Base-by-base conservation (phyloP, 2,113 vertebrate species). In the Chaenogobius annularis region DNA sequence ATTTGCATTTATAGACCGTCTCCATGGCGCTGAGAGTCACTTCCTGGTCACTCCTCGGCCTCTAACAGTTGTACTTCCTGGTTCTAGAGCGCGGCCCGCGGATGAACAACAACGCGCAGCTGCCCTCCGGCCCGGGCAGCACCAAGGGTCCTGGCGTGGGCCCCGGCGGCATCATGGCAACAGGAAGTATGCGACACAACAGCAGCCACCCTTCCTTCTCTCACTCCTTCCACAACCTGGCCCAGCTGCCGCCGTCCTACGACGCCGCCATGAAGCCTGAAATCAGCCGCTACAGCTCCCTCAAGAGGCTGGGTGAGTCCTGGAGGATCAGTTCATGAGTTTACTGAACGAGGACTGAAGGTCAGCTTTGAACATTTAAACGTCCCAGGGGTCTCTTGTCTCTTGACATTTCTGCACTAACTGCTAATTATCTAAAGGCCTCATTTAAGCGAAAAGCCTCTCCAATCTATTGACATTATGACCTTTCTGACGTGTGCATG, bases 201-300 rank as follows among this genome's bases (percentile, higher is more conserved):
- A 82, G 77, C 75, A 94, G 87, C 80, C 92, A 92, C 68, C 87
- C 95, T 19, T 88, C 94, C 75, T 94, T 95, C 85, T 96, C 95
- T 0, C 93, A 96, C 72, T 97, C 96, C 67, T 96, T 96, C 89
- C 95, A 97, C 92, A 95, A 97, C 87, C 93, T 97, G 78, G 95
- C 95, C 3, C 95, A 96, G 78, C 93, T 96, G 77, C 96, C 96
- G 12, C 95, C 95, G 0, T 95, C 95, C 69, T 96, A 96, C 14
- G 95, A 96, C 58, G 74, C 89, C 0, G 89, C 92, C 22, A 83
- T 94, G 89, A 96, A 95, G 54, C 94, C 95, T 0, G 95, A 97
- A 70, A 75, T 96, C 83, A 95, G 80, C 84, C 93, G 95, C 58
- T 96, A 96, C 88, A 95, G 95, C 79, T 97, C 96, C 17, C 93